Evolutionary conservation across 92 coral and sea anemone genomes (phyloP).

Genomic region (Zoanthus solanderi): DNA sequence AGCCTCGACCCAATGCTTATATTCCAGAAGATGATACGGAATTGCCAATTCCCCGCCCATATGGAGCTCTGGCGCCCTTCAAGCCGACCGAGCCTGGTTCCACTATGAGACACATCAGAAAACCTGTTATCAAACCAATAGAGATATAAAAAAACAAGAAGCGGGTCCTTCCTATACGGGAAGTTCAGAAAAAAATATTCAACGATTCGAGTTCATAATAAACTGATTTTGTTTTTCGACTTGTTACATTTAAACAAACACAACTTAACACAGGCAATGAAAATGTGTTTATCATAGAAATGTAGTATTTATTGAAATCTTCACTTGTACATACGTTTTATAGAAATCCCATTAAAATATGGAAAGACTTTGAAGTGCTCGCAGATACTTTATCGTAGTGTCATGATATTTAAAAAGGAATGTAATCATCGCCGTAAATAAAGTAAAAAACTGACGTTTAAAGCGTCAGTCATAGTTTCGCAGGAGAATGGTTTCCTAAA

Average conservation of each 20-base stretch:
- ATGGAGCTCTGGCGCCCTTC: conserved; percentile 96
- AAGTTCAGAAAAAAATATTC: neutral
- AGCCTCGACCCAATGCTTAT: conserved; percentile 99
- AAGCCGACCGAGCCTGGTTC: conserved; percentile 99
- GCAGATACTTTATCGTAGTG: no score
- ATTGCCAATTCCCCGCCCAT: conserved; percentile 99
- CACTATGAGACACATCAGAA: conserved; percentile 96
- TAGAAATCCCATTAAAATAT: conserved; percentile 1
- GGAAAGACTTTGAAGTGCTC: neutral
- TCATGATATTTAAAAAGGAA: no score
- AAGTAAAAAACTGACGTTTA: no score
- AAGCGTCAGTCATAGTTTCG: no score
- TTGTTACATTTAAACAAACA: neutral
- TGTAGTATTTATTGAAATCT: neutral
- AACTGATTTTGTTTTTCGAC: neutral
- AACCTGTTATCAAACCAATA: conserved; percentile 97
- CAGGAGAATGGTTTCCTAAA: no score
- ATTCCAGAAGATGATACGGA: conserved; percentile 99
- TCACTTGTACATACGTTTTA: conserved; percentile 21
- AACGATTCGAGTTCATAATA: neutral
- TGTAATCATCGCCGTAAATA: no score
- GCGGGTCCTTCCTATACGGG: neutral
- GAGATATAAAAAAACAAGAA: conserved; percentile 73
- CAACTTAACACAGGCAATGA: neutral
- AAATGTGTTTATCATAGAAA: conserved; percentile 7